Percentiles rank a stretch among this genome's conserved stretches.
Conservation (phyloP, 2,797 vertebrate species). For the Spinus olivaceus region DNA sequence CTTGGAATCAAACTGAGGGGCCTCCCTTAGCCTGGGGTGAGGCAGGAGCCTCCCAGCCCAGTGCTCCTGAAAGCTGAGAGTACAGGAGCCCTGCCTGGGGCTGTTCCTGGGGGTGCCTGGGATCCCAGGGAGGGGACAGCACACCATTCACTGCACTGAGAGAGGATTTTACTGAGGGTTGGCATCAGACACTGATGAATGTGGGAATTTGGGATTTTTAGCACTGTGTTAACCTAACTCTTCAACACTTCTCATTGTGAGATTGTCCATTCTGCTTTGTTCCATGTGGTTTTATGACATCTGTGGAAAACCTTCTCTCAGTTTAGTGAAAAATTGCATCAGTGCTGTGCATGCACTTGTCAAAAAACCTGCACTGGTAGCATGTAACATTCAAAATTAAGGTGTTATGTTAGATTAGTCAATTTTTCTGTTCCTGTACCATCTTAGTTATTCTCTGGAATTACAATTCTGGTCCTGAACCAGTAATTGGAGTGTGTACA, state of each 20-base stretch:
- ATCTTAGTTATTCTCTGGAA: not conserved
- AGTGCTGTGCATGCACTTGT: not conserved
- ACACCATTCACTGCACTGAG: not conserved
- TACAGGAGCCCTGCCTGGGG: fast-evolving
- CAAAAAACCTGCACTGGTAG: not conserved
- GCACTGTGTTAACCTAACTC: not conserved
- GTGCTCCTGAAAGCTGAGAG: not conserved
- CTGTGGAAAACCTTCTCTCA: not conserved
- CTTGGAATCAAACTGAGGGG: not conserved
- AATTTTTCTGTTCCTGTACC: not conserved
- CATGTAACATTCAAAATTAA: not conserved
- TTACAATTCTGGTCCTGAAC: not conserved
- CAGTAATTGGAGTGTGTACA: not conserved
- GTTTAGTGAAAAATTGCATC: not conserved
- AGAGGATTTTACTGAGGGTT: fast-evolving
- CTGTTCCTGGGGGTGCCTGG: not conserved
- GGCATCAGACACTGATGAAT: not conserved
- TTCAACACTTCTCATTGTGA: not conserved
- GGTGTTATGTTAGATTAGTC: not conserved
- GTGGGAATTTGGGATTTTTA: not conserved
- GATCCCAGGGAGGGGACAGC: not conserved
- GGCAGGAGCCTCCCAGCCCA: not conserved
- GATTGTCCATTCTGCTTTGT: not conserved
- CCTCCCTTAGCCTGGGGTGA: not conserved
- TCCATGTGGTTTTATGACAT: not conserved